Evolutionary conservation across 2,113 vertebrate genomes (phyloP), one percentile per base, ranked within the genome.

Genomic region (Orcinus orca): DNA sequence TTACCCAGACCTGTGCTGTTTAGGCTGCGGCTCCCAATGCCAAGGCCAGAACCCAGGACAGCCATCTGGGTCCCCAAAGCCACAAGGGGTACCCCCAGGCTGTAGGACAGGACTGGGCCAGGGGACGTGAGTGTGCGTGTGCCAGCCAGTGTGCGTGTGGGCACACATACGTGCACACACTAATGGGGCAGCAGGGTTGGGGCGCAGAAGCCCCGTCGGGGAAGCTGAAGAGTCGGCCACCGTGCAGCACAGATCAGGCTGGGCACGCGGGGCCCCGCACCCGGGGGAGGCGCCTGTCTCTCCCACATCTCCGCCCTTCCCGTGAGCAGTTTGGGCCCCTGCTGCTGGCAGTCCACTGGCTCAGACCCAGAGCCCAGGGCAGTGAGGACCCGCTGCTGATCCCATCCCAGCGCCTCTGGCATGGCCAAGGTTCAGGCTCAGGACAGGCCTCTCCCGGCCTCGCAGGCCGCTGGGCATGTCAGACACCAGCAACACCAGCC

Each of bases 101-200:
- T 38, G 6, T 29, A 29, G 25, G 50, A 41, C 10, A 29, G 5
- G 33, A 4, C 55, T 20, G 18, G 81, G 81, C 70, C 44, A 2
- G 10, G 17, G 67, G 41, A 10, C 4, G 4, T 7, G 58, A 2
- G 29, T 29, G 10, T 60, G 36, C 2, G 2, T 29, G 41, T 6
- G 12, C 20, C 6, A 9, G 44, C 11, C 0, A 10, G 18, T 7
- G 15, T 3, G 23, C 21, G 1, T 3, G 3, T n/a, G 20, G 2
- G 44, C 44, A 23, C 68, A 47, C 25, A 4, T 3, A 26, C 6
- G 12, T 9, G 20, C 20, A 6, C 17, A 31, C 0, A 1, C 88
- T 58, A 12, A 36, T 1, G 4, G 36, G 25, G 26, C 53, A 18
- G 47, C 68, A 21, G 71, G 38, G 20, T 2, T 14, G 26, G 8